Evolutionary conservation across 2,888 invertebrate genomes (phyloP), one percentile per base, ranked within the genome.

Genomic region (Rosalia funebris): DNA sequence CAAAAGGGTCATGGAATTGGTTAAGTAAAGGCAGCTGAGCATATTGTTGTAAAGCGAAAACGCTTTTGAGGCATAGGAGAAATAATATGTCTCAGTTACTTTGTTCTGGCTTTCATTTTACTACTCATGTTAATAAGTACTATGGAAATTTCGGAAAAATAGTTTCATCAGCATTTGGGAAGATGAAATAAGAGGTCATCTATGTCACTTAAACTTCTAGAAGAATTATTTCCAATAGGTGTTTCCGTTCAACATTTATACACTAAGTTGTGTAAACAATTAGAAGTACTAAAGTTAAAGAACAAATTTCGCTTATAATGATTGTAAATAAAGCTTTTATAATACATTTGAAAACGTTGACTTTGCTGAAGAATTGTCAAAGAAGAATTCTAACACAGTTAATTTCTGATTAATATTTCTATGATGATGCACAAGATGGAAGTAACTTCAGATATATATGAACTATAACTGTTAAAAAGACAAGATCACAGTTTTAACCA

Each of bases 1-100:
- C 64, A 63, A 67, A 67, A 67, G 56, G 56, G 36, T 25, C 36
- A 54, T 56, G 57, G 60, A 60, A 25, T 52, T 63, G 57, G 47
- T 57, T 57, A 16, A 34, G 11, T 39, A 17, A 14, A 41, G 39
- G 11, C 50, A 50, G 39, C 10, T 19, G 12, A 32, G 42, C 25
- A 31, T 16, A 39, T 34, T 34, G 2, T n/a, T 34, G 25, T 25
- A 25, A 25, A 25, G 9, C 25, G 4, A 9, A 25, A 5, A 9
- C 9, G 9, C 9, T 25, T 25, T 25, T 9, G n/a, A n/a, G n/a
- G n/a, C n/a, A n/a, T n/a, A n/a, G n/a, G n/a, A n/a, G n/a, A n/a
- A n/a, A n/a, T 25, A 9, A 25, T 25, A 25, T 25, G 3, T 25
- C 9, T 25, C 9, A 25, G 4, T 25, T 25, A 5, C 25, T 25